phyloP scores from a whole-genome alignment of 1,140 invertebrate species.

The Ceratina calcarata region DNA sequence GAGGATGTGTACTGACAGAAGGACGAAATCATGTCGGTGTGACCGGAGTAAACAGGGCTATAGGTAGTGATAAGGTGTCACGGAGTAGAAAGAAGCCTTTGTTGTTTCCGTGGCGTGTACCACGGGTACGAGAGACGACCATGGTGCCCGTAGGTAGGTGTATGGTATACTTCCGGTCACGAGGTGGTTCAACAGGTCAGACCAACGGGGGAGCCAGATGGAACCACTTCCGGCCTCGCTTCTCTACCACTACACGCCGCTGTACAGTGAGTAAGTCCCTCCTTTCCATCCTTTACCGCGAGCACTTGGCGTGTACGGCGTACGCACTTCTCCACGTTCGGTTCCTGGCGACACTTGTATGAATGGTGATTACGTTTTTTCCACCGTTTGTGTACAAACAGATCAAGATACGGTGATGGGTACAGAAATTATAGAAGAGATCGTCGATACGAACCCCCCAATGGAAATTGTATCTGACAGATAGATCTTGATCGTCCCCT shows the following conservation, averaged over 20 bases:
- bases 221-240: conserved; percentile 78
- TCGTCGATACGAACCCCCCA: not conserved
- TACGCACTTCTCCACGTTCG: conserved; percentile 5
- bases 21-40: conserved; percentile 49
- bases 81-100: conserved; percentile 74
- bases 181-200: conserved; percentile 81
- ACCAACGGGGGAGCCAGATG: conserved; percentile 79
- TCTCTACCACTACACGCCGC: conserved; percentile 45
- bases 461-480: not conserved
- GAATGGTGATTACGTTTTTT: not conserved
- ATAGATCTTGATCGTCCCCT: not conserved
- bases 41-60: conserved; percentile 67
- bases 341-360: conserved; percentile 17
- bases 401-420: conserved; percentile 1
- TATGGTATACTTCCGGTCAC: conserved; percentile 79
- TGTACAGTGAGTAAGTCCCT: not conserved
- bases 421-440: conserved; percentile 7
- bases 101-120: conserved; percentile 67
- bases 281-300: conserved; percentile 26
- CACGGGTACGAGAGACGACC: conserved; percentile 46
- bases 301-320: not conserved
- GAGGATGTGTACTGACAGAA: not conserved
- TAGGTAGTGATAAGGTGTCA: conserved; percentile 68
- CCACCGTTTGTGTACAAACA: conserved; percentile 27
- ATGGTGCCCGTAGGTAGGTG: conserved; percentile 69